phyloP scores from a whole-genome alignment of 2,888 invertebrate genomes.

The Melitaea athalia region DNA sequence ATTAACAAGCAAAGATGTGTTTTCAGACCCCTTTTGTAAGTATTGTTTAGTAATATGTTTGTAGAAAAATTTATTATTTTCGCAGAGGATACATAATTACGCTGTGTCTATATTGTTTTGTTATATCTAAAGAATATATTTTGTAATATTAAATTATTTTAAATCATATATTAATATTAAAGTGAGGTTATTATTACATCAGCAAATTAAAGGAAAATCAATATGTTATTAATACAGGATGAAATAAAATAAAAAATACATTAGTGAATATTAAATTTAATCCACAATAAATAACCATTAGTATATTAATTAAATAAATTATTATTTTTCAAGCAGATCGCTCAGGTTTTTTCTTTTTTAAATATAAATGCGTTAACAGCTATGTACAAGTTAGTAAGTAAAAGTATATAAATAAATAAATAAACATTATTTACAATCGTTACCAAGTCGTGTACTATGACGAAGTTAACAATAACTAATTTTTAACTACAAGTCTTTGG shows the following conservation, averaged over 20 bases:
- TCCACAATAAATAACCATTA: constrained; percentile 70
- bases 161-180: too few species aligned
- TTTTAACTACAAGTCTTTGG: neutral
- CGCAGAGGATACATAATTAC: too few species aligned
- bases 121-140: too few species aligned
- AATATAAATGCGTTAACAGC: constrained; percentile 74
- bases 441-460: constrained; percentile 37
- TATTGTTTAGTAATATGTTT: too few species aligned
- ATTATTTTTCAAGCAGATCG: constrained; percentile 55
- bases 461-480: constrained; percentile 45
- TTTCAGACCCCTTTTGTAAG: too few species aligned
- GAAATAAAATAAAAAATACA: constrained; percentile 41
- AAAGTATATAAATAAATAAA: constrained; percentile 61
- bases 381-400: constrained; percentile 70
- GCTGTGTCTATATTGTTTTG: too few species aligned
- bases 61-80: too few species aligned
- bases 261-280: constrained; percentile 69
- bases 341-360: constrained; percentile 43
- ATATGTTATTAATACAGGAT: neutral
- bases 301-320: constrained; percentile 63
- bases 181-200: too few species aligned
- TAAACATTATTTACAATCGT: constrained; percentile 63
- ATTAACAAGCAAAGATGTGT: too few species aligned
- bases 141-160: too few species aligned
- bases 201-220: neutral